Conservation (phyloP, 2,113 vertebrate species). For the Aythya baeri region DNA sequence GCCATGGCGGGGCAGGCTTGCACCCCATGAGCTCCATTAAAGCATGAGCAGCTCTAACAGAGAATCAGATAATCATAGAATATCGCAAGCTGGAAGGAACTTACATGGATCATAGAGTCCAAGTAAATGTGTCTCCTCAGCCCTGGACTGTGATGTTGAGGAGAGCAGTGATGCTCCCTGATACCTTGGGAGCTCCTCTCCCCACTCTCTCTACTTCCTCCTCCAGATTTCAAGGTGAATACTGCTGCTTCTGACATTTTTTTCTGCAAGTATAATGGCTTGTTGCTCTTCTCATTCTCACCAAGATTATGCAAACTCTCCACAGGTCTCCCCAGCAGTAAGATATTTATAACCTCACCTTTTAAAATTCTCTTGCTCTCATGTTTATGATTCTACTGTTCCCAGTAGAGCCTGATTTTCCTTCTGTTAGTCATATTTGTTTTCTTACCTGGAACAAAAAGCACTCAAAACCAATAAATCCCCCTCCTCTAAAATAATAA, state of each 20-base stretch:
- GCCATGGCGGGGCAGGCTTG: accelerated
- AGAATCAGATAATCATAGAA: too few relatives aligned
- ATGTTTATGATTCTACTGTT: slow-evolving; percentile 3
- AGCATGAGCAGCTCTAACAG: background rate
- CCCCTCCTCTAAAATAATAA: background rate
- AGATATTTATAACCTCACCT: slow-evolving; percentile 9
- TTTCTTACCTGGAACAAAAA: background rate
- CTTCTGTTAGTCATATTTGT: slow-evolving; percentile 2
- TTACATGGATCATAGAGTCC: background rate
- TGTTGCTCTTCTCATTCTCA: background rate
- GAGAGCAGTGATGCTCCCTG: background rate
- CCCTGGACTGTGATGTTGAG: background rate
- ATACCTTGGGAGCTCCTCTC: background rate
- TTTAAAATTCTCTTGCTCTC: background rate
- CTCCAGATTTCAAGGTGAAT: background rate
- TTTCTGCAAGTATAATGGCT: background rate
- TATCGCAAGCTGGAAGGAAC: too few relatives aligned
- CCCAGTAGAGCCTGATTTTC: background rate
- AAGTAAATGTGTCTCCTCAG: background rate
- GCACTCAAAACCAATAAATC: background rate
- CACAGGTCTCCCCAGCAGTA: background rate
- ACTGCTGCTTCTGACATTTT: background rate
- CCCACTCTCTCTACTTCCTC: background rate
- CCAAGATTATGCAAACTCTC: background rate
- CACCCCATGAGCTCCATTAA: background rate